Percentiles rank a stretch among this genome's conserved stretches.
These are phyloP conservation scores for Schizopygopsis pylzovi DNA, from an alignment of 2,797 vertebrate species.

Conservation along the genomic window DNA sequence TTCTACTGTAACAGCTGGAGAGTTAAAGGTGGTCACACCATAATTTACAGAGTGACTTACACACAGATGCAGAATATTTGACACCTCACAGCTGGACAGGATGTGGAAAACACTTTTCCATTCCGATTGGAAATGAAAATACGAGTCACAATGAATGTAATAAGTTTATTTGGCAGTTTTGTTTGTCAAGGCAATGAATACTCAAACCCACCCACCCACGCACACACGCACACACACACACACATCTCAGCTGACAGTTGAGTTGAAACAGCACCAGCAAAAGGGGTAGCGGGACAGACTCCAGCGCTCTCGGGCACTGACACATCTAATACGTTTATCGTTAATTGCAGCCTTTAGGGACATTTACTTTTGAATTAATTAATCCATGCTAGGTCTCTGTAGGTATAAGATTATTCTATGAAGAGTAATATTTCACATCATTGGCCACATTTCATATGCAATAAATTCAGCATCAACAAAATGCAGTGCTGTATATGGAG, in stretches of 20 bases:
- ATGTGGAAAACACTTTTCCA: conserved; percentile 11
- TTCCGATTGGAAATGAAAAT: conserved; percentile 23
- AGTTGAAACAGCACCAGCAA: conserved; percentile 73
- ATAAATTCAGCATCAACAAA: background rate
- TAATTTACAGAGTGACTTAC: conserved; percentile 46
- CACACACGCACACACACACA: background rate
- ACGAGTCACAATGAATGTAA: conserved; percentile 20
- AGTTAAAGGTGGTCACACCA: conserved; percentile 68
- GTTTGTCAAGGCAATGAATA: conserved; percentile 46
- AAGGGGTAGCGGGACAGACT: conserved; percentile 68
- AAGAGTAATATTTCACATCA: conserved; percentile 53
- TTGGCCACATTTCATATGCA: background rate
- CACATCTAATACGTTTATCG: conserved; percentile 80
- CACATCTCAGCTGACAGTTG: conserved; percentile 71
- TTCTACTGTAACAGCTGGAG: conserved; percentile 66
- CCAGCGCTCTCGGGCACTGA: conserved; percentile 77
- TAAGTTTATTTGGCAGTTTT: conserved; percentile 19
- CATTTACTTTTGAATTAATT: conserved; percentile 81
- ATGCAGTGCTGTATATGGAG: background rate
- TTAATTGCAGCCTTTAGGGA: conserved; percentile 81
- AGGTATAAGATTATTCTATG: conserved; percentile 50
- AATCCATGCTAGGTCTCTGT: conserved; percentile 70
- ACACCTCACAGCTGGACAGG: conserved; percentile 52
- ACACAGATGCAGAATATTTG: conserved; percentile 52
- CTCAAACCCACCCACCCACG: conserved; percentile 43